A percentile compares a stretch with the other conserved stretches of the same genome.
Conservation (phyloP, 2,113 vertebrate species). For the Anguilla japonica region DNA sequence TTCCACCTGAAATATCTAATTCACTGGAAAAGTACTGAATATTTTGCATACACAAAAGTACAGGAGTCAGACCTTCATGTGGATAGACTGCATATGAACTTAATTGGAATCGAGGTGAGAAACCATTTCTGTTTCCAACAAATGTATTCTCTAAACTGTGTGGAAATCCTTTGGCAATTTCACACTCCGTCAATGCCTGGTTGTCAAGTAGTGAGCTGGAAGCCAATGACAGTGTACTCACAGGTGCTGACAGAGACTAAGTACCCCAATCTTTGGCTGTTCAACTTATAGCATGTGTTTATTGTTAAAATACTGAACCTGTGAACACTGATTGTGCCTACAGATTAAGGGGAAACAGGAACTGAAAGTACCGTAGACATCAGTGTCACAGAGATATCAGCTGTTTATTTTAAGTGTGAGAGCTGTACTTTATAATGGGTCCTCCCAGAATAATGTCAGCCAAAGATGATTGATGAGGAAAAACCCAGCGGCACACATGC, state of each 20-base stretch:
- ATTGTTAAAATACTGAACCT: background rate
- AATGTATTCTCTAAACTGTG: conserved; percentile 15
- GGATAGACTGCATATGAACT: background rate
- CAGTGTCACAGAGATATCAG: background rate
- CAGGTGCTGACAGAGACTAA: conserved; percentile 14
- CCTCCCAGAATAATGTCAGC: background rate
- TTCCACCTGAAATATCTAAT: background rate
- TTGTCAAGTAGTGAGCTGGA: background rate
- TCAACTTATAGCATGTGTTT: background rate
- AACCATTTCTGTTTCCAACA: background rate
- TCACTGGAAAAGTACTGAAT: background rate
- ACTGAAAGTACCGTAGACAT: background rate
- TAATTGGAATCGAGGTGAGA: conserved; percentile 14
- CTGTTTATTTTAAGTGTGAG: background rate
- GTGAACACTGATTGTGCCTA: background rate
- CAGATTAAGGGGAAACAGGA: background rate
- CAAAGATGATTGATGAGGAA: background rate
- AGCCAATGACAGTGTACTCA: background rate
- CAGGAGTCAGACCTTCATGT: background rate
- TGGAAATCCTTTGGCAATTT: background rate
- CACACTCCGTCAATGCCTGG: background rate
- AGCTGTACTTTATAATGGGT: background rate
- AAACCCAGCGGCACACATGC: background rate
- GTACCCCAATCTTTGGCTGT: background rate
- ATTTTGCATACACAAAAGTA: too few relatives aligned